Percentiles rank a stretch among this genome's conserved stretches.
phyloP scores from a whole-genome alignment of 2,113 vertebrate genomes.

The Pygoscelis adeliae region DNA sequence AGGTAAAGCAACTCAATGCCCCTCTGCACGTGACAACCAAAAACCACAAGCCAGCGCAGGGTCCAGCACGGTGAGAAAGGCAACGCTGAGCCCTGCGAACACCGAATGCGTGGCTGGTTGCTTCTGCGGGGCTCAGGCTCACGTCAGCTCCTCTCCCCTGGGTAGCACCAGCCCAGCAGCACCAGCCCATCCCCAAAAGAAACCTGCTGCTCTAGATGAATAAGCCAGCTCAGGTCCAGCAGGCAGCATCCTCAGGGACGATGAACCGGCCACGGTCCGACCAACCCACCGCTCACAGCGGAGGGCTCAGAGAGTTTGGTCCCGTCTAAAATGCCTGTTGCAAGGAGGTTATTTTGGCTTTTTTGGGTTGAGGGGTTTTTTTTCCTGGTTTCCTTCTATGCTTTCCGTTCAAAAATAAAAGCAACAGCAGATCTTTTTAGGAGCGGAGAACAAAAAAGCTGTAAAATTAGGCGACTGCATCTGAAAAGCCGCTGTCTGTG shows the following conservation, averaged over 20 bases:
- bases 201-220: neutral
- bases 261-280: fast-evolving
- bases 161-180: neutral
- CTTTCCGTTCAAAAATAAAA: neutral
- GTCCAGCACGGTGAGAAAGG: neutral
- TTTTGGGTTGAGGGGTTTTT: neutral
- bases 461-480: neutral
- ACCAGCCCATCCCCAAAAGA: neutral
- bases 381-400: neutral
- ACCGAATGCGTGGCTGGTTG: neutral
- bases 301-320: neutral
- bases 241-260: neutral
- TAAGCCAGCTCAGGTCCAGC: neutral
- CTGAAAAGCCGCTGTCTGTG: neutral
- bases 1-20: neutral
- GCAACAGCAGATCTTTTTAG: neutral
- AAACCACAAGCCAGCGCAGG: neutral
- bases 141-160: neutral
- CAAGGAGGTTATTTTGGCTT: neutral
- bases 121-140: neutral
- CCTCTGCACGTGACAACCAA: neutral
- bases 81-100: neutral
- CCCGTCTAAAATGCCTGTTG: neutral
- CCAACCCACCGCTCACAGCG: fast-evolving
- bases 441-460: neutral